phyloP scores from a whole-genome alignment of 2,113 vertebrate species.

The Apaloderma vittatum region DNA sequence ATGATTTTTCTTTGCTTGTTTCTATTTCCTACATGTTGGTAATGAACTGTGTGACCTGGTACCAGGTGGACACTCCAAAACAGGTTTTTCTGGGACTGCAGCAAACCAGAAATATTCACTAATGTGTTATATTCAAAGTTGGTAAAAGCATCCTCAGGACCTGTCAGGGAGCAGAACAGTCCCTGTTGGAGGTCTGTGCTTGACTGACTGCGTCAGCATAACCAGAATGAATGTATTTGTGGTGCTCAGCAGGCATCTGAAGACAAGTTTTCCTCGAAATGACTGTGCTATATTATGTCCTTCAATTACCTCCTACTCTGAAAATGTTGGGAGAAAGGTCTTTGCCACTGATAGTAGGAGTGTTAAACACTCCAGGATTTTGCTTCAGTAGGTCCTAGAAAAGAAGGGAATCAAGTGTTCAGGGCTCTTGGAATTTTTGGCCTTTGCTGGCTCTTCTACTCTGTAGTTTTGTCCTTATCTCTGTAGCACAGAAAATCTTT shows the following conservation, averaged over 20 bases:
- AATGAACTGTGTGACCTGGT: not conserved
- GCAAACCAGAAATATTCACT: not conserved
- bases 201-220: not conserved
- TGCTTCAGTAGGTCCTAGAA: not conserved
- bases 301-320: not conserved
- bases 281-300: not conserved
- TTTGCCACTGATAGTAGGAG: not conserved
- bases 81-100: not conserved
- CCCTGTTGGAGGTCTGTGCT: not conserved
- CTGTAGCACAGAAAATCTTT: not conserved
- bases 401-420: not conserved
- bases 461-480: not conserved
- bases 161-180: not conserved
- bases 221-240: not conserved
- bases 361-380: not conserved
- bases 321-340: not conserved
- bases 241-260: not conserved
- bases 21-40: not conserved
- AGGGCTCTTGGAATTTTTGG: not conserved
- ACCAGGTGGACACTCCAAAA: not conserved
- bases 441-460: not conserved
- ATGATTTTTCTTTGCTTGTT: not conserved
- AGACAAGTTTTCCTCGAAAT: conserved; percentile 18
- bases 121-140: not conserved
- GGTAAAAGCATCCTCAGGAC: not conserved